phyloP scores from a whole-genome alignment of 2,797 vertebrate species.

The Pterois miles region DNA sequence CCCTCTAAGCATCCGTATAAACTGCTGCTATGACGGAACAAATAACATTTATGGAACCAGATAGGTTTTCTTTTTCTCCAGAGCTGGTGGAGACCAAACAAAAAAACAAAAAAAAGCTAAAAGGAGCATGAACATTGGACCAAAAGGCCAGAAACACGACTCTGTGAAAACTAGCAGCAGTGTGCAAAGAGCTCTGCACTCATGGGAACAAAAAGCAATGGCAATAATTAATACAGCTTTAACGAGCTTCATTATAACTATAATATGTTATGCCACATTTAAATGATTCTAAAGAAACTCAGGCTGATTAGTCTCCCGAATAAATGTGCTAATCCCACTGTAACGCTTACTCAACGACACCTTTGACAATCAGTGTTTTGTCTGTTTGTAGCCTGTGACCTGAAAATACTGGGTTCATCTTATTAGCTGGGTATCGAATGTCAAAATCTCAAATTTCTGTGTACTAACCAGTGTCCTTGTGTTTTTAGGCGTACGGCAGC shows the following conservation, averaged over 20 bases:
- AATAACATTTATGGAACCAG: not conserved
- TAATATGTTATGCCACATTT: not conserved
- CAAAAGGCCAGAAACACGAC: not conserved
- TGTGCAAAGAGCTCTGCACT: not conserved
- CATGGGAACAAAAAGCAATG: not conserved
- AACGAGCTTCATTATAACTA: not conserved
- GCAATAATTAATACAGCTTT: not conserved
- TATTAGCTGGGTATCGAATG: not conserved
- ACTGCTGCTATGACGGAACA: too few relatives aligned
- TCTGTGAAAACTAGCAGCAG: not conserved
- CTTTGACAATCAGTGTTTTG: not conserved
- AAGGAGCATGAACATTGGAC: too few relatives aligned
- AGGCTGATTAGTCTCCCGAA: too few relatives aligned
- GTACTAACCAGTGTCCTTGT: not conserved
- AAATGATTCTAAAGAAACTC: not conserved
- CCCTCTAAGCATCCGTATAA: too few relatives aligned
- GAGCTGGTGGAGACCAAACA: too few relatives aligned
- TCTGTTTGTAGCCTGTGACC: not conserved
- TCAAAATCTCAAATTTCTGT: not conserved
- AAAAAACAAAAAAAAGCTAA: too few relatives aligned
- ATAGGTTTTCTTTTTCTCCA: not conserved
- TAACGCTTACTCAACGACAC: too few relatives aligned
- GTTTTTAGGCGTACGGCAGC: conserved; percentile 77
- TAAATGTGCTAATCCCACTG: too few relatives aligned
- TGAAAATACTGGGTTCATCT: not conserved